phyloP scores from a whole-genome alignment of 2,113 vertebrate species.

The Mungos mungo region DNA sequence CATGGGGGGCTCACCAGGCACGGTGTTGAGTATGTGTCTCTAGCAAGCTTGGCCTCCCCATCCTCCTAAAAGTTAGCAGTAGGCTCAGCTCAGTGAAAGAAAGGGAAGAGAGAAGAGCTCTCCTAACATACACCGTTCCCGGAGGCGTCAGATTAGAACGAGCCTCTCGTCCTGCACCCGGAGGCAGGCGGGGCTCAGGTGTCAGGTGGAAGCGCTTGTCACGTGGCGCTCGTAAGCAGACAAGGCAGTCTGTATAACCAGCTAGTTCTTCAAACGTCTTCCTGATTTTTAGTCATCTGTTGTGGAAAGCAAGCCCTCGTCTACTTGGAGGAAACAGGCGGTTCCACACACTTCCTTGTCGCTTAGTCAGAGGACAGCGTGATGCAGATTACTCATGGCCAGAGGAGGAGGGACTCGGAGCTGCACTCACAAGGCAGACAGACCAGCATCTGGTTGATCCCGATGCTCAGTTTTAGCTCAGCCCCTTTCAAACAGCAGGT shows the following conservation, averaged over 20 bases:
- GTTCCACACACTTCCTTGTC: neutral
- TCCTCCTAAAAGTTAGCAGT: neutral
- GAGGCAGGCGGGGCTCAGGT: neutral
- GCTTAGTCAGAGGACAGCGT: neutral
- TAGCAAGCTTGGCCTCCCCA: neutral
- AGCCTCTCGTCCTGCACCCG: neutral
- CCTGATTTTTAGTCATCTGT: neutral
- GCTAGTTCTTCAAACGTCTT: constrained; percentile 9
- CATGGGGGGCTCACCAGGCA: no score
- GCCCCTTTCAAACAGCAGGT: neutral
- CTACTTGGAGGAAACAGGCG: neutral
- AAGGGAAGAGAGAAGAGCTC: neutral
- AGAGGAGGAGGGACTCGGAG: no score
- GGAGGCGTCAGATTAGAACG: neutral
- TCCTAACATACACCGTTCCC: neutral
- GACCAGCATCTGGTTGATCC: fast-evolving
- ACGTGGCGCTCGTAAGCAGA: neutral
- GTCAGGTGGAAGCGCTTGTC: neutral
- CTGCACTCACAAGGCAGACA: neutral
- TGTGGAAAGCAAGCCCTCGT: constrained; percentile 13
- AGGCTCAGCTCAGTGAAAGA: neutral
- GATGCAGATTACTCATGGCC: neutral
- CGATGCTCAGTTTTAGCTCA: neutral
- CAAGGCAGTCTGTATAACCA: neutral
- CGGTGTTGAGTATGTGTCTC: neutral